Conservation (phyloP, 2,888 invertebrate genomes). For the Aproaerema taeniolella region DNA sequence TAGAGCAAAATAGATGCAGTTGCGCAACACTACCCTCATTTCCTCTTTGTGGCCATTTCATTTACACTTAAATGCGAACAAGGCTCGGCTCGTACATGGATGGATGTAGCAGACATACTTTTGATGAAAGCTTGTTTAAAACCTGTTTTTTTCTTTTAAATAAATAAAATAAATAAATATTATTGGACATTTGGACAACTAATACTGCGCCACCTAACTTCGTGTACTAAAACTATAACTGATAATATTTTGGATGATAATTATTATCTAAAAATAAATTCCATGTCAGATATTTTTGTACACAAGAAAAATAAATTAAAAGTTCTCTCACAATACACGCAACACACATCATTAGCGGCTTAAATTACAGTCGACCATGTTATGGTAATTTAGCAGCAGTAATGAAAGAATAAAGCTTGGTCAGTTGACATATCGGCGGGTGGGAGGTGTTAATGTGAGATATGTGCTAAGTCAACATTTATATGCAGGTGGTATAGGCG, state of each 20-base stretch:
- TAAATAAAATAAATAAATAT: no score
- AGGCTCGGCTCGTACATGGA: no score
- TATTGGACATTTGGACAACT: no score
- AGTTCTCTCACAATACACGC: slow-evolving; percentile 36
- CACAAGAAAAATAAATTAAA: slow-evolving; percentile 41
- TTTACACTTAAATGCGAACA: slow-evolving; percentile 38
- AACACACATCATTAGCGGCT: slow-evolving; percentile 27
- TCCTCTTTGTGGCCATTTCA: slow-evolving; percentile 41
- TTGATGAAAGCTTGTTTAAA: no score
- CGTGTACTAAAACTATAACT: slow-evolving; percentile 34
- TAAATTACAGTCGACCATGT: slow-evolving; percentile 24
- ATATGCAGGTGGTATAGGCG: slow-evolving; percentile 35
- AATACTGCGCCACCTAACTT: slow-evolving; percentile 21
- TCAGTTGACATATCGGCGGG: slow-evolving; percentile 9
- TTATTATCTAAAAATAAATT: no score
- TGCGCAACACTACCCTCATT: slow-evolving; percentile 35
- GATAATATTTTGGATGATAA: no score
- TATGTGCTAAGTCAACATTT: slow-evolving; percentile 36
- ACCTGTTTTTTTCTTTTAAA: no score
- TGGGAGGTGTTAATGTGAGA: slow-evolving; percentile 24
- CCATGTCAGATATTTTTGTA: no score
- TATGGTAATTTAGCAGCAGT: slow-evolving; percentile 31
- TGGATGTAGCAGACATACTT: no score
- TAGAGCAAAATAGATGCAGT: slow-evolving; percentile 30
- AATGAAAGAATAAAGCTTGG: slow-evolving; percentile 19